Conservation (phyloP, 2,113 vertebrate species). For the Cervus canadensis region DNA sequence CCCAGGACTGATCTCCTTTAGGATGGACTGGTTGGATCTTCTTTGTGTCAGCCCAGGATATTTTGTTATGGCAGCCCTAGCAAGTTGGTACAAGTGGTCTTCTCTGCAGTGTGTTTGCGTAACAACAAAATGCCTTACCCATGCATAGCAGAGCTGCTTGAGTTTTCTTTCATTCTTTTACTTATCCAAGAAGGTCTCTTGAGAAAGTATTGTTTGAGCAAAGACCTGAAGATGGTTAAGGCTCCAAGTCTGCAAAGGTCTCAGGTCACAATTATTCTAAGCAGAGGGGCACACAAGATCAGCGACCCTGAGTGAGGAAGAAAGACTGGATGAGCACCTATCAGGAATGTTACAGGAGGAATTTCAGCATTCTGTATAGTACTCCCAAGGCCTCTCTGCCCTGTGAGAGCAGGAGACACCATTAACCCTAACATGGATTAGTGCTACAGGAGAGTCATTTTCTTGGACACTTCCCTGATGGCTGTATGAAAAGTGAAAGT, state of each 20-base stretch:
- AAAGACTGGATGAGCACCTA: background rate
- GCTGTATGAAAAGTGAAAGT: background rate
- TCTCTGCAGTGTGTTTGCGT: background rate
- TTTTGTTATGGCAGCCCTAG: background rate
- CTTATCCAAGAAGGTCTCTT: background rate
- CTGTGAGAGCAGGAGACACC: background rate
- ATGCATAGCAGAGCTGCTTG: background rate
- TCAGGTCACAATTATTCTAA: background rate
- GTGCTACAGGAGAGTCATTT: background rate
- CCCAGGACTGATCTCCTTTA: background rate
- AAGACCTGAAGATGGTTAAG: background rate
- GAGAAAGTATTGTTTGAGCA: background rate
- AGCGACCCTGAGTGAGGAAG: background rate
- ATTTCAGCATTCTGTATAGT: rapidly evolving
- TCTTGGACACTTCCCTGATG: background rate
- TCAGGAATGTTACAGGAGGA: too few species aligned
- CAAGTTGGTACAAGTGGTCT: background rate
- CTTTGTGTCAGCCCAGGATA: background rate
- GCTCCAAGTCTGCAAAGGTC: background rate
- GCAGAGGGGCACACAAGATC: background rate
- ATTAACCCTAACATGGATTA: rapidly evolving
- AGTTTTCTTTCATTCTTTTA: background rate
- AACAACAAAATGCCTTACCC: too few species aligned
- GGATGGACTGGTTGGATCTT: background rate
- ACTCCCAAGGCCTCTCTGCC: too few species aligned